Percentiles rank a stretch among this genome's conserved stretches.
Conservation (phyloP, 2,797 vertebrate species). For the Lutjanus argentimaculatus region DNA sequence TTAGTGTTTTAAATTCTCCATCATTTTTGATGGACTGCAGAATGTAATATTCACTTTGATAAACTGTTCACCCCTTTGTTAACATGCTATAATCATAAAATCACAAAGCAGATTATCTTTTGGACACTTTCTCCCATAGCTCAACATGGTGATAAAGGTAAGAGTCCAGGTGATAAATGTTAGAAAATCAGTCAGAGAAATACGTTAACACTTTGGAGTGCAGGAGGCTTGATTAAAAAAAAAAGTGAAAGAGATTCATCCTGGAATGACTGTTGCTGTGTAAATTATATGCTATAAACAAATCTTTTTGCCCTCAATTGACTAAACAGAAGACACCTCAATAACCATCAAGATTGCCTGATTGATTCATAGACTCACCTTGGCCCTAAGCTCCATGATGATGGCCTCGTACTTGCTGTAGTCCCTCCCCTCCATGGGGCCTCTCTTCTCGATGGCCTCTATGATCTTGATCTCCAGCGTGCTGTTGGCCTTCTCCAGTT, state of each 20-base stretch:
- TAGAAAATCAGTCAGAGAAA: constrained; percentile 22
- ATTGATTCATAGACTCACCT: constrained; percentile 83
- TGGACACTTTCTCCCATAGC: background rate
- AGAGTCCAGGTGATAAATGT: constrained; percentile 46
- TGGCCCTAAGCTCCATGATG: constrained; percentile 87
- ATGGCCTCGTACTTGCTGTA: constrained; percentile 83
- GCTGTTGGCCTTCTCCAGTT: constrained; percentile 71
- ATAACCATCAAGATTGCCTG: background rate
- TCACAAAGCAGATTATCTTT: constrained; percentile 7
- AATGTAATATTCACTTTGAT: constrained; percentile 7
- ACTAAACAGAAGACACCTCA: too few species aligned
- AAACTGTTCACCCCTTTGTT: constrained; percentile 2
- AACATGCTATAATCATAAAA: constrained; percentile 7
- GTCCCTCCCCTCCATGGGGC: constrained; percentile 84
- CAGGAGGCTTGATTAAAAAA: background rate
- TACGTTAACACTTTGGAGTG: background rate
- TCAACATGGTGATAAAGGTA: constrained; percentile 1
- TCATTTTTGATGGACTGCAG: background rate
- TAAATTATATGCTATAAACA: background rate
- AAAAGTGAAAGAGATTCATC: constrained; percentile 8
- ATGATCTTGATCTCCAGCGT: constrained; percentile 90
- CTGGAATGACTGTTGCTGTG: constrained; percentile 2
- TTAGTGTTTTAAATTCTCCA: background rate
- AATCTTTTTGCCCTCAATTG: constrained; percentile 22
- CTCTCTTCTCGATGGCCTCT: constrained; percentile 87